Evolutionary conservation across 2,113 vertebrate genomes (phyloP).

Genomic region (Eulemur rufifrons): DNA sequence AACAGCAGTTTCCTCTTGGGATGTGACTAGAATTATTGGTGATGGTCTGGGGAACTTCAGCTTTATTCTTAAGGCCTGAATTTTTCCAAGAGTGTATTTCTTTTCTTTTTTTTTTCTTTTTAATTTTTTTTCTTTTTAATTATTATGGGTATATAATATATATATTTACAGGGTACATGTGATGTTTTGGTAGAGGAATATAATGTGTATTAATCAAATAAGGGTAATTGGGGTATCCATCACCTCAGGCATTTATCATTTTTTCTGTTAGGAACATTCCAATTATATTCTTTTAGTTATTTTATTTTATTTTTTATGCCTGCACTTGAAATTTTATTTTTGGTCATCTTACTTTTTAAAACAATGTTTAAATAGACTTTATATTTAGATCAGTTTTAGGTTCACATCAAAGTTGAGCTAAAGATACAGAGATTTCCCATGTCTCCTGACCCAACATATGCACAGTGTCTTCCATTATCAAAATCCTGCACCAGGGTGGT

Average conservation of each 20-base stretch:
- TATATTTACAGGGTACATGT: no score
- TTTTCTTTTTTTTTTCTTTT: no score
- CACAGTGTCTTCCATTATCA: neutral
- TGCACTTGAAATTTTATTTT: neutral
- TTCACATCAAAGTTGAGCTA: neutral
- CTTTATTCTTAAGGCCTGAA: neutral
- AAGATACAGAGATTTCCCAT: neutral
- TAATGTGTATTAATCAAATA: no score
- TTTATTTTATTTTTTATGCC: neutral
- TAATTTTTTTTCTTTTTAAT: no score
- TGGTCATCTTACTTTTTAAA: neutral
- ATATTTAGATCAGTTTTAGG: neutral
- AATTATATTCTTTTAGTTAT: no score
- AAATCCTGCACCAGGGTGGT: neutral
- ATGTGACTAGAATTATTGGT: neutral
- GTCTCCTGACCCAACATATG: neutral
- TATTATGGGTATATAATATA: no score
- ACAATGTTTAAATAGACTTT: neutral
- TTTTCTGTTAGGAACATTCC: no score
- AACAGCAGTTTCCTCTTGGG: neutral
- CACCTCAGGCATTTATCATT: no score
- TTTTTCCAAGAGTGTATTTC: neutral
- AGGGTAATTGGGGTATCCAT: no score
- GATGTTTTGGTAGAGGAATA: no score
- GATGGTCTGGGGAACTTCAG: neutral